A percentile compares a stretch with the other conserved stretches of the same genome.
phyloP scores from a whole-genome alignment of 2,888 invertebrate species.

The Microctonus hyperodae region DNA sequence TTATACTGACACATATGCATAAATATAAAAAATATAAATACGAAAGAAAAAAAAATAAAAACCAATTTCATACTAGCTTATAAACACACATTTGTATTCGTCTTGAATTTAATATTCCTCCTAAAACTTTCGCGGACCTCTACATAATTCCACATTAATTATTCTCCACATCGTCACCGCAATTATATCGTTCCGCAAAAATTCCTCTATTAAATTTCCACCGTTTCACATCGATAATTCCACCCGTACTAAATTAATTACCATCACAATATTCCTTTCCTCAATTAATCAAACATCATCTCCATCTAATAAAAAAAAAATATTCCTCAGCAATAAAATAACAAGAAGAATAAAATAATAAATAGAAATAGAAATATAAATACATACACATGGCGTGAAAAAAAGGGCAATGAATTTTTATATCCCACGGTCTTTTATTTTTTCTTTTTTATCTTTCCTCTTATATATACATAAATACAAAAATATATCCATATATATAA shows the following conservation, averaged over 20 bases:
- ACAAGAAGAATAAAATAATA: background rate
- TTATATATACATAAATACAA: background rate
- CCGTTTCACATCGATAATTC: background rate
- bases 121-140: background rate
- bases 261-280: background rate
- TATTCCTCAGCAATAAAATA: too few species aligned
- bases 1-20: background rate
- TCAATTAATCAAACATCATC: too few species aligned
- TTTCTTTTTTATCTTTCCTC: background rate
- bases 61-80: too few species aligned
- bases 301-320: too few species aligned
- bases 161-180: background rate
- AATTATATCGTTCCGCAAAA: slow-evolving; percentile 16
- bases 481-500: background rate
- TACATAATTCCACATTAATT: too few species aligned
- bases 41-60: background rate
- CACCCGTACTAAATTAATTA: background rate
- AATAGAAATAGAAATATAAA: background rate
- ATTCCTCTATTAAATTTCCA: background rate
- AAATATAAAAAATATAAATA: background rate
- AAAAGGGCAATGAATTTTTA: slow-evolving; percentile 5
- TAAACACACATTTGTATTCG: too few species aligned
- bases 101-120: background rate
- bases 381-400: background rate
- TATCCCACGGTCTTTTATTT: slow-evolving; percentile 22